These are phyloP conservation scores for Calypte anna DNA, from an alignment of 2,113 vertebrate species.

Conservation along the genomic window DNA sequence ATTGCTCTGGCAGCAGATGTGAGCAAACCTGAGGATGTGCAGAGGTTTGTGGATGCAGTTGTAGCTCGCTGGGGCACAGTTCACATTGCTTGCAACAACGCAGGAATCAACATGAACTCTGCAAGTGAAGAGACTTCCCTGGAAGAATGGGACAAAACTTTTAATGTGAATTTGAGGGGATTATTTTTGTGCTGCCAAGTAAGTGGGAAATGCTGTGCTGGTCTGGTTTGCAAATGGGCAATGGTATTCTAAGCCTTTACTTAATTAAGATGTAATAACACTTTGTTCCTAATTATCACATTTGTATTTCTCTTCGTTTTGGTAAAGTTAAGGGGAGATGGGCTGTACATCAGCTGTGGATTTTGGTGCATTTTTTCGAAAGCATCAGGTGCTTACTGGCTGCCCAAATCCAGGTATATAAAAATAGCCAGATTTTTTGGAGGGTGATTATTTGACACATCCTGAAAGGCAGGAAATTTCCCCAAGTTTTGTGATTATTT, in stretches of 20 bases:
- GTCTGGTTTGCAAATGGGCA: not conserved
- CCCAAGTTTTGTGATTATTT: not conserved
- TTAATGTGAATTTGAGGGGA: slow-evolving; percentile 80
- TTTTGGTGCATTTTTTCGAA: not conserved
- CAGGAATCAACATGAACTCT: slow-evolving; percentile 85
- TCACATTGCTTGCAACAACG: slow-evolving; percentile 81
- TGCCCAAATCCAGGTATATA: not conserved
- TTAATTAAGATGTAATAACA: not conserved
- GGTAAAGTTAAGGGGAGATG: not conserved
- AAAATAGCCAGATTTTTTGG: not conserved
- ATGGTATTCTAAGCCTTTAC: not conserved
- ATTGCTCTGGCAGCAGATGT: slow-evolving; percentile 80
- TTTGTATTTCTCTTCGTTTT: not conserved
- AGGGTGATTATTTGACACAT: not conserved
- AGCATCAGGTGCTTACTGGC: not conserved
- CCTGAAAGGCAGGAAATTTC: not conserved
- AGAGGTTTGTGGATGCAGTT: slow-evolving; percentile 73
- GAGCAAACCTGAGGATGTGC: slow-evolving; percentile 78
- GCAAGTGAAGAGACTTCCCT: slow-evolving; percentile 81
- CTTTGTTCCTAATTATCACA: not conserved
- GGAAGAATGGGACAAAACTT: slow-evolving; percentile 84
- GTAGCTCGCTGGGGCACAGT: slow-evolving; percentile 77
- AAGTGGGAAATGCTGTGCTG: not conserved
- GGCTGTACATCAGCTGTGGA: not conserved
- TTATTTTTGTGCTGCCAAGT: slow-evolving; percentile 87